Evolutionary conservation across 2,888 invertebrate species (phyloP), one percentile per base, ranked within the genome.

Genomic region (Chloroclysta siterata): DNA sequence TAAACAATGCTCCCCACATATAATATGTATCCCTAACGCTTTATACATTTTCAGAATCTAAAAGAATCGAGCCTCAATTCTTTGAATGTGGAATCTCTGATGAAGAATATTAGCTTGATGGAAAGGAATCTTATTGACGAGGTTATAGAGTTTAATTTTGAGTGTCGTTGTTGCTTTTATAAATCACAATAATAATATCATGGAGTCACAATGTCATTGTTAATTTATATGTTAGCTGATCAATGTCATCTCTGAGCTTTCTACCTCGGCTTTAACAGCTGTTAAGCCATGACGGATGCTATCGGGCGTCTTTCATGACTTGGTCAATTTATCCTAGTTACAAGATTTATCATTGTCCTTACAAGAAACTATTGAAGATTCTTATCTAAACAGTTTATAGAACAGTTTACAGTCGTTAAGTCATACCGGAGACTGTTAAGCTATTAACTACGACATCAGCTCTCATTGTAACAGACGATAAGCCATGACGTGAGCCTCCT

Each of bases 41-140:
- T 29, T 29, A 22, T 7, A 51, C 14, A 58, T 63, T 56, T 63
- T 73, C 89, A 90, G 90, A 81, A 71, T 55, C 10, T 69, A 39
- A 80, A 78, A 66, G 74, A 72, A 5, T 58, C 73, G 42, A 77
- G 72, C 59, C 1, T 64, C 11, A 78, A 75, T 54, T 56, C 72
- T 2, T 28, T 72, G n/a, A 81, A 79, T 61, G 63, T 81, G 67
- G 80, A 85, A 14, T 70, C 47, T 15, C 65, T 89, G 6, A 74
- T 88, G 81, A 86, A 78, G 76, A 83, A 85, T 65, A 77, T 90
- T 15, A 73, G 72, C 63, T 66, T 75, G 22, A 69, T 86, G 76
- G 91, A 91, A 74, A 75, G 78, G 66, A 77, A 57, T 65, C 82
- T 90, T 54, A 79, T 90, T 50, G 80, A 89, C 44, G 90, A 91